These are phyloP conservation scores for Paracanthobrama guichenoti DNA, from an alignment of 2,113 vertebrate genomes.

Conservation along the genomic window DNA sequence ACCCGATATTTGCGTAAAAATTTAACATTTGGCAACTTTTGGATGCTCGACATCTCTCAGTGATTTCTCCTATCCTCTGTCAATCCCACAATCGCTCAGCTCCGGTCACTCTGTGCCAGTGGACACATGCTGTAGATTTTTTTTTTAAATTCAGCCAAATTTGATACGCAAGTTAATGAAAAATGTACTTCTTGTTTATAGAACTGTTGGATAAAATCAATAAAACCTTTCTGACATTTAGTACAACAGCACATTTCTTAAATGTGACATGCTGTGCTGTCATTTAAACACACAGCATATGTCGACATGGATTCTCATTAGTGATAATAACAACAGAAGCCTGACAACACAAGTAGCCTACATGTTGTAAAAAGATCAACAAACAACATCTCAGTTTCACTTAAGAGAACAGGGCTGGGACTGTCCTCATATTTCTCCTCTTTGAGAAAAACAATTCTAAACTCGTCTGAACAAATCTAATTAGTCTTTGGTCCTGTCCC, in stretches of 20 bases:
- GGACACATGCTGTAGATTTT: too few relatives aligned
- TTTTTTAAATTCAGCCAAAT: background rate
- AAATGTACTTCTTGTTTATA: background rate
- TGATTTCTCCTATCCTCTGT: too few relatives aligned
- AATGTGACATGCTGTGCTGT: background rate
- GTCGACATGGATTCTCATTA: constrained; percentile 2
- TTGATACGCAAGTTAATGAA: background rate
- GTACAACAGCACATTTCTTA: background rate
- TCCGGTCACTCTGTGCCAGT: too few relatives aligned
- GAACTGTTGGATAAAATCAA: background rate
- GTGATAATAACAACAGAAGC: background rate
- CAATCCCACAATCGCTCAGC: too few relatives aligned
- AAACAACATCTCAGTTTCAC: constrained; percentile 17
- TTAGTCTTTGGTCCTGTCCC: constrained; percentile 48
- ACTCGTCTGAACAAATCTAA: constrained; percentile 57
- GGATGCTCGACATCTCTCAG: too few relatives aligned
- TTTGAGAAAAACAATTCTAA: constrained; percentile 43
- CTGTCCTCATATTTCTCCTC: constrained; percentile 41
- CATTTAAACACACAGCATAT: background rate
- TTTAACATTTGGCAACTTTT: too few relatives aligned
- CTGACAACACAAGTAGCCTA: constrained; percentile 2
- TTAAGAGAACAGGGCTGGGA: constrained; percentile 33
- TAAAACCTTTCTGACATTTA: background rate
- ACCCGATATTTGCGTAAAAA: too few relatives aligned
- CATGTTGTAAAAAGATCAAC: constrained; percentile 14